Base-by-base conservation (phyloP, 2,888 invertebrate genomes). In the Hydropsyche betteni region DNA sequence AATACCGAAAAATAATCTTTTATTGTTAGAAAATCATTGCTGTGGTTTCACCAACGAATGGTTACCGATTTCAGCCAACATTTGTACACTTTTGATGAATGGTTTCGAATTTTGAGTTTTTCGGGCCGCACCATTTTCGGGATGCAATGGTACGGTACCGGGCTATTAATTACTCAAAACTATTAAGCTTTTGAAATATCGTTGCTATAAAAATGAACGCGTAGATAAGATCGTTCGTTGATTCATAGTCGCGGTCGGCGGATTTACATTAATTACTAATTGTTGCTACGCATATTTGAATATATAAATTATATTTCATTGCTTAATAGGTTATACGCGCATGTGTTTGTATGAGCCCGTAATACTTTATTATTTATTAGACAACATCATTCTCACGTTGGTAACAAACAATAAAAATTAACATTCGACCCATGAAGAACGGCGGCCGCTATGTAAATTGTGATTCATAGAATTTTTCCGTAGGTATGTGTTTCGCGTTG, bases 271-370 rank as follows among this genome's bases (percentile, higher is more conserved):
- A 64, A 64, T 64, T 64, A 64, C 64, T 64, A 64, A 64, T 64
- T 64, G 64, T 64, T 64, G 64, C 64, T 36, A 36, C 73, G 64
- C 64, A 34, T 73, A 64, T 33, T 50, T 64, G 64, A 64, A 64
- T 50, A 50, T 64, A 64, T 72, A 50, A 61, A 72, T 61, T 73
- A 52, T 53, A 51, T 76, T 74, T 68, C 76, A 76, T 70, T 69
- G 61, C 74, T 76, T 76, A 76, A 76, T 74, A 71, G 52, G 64
- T 70, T 36, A 16, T 74, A 38, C 58, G 64, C 8, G 36, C 12
- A 36, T 33, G 64, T 64, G 14, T 36, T 8, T 44, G 44, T 44
- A 44, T 44, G 44, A 8, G n/a, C 12, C 5, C 64, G 64, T 34
- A 44, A 44, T 64, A 64, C n/a, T 64, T 64, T 64, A 64, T 64